Base-by-base conservation (phyloP, 2,888 invertebrate genomes). In the Sicus ferrugineus region DNA sequence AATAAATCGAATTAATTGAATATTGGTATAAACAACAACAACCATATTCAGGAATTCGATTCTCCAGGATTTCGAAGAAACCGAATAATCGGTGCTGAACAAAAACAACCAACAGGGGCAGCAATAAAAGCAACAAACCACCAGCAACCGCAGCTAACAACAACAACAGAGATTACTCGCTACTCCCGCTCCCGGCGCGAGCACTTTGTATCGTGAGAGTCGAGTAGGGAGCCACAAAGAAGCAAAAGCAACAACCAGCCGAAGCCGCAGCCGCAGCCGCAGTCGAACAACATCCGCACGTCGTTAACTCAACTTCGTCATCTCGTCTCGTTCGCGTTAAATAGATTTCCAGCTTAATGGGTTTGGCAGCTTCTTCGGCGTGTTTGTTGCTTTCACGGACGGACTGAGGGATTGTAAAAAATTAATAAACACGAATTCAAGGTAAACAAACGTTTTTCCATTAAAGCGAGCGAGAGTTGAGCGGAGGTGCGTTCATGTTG, bases 291-390 rank as follows among this genome's bases (percentile, higher is more conserved):
- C 31, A 50, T 31, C 71, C 68, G 66, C 68, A 68, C 66, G 62
- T 71, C 71, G 71, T 68, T 71, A 71, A 68, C 68, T 71, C 62
- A 65, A 68, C 68, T 71, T 71, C 71, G 71, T 68, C 71, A 68
- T 68, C 71, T 62, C 66, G 68, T 68, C 68, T 23, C 28, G 46
- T 71, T 68, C 68, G 66, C 63, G 71, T 66, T 71, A 71, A 71
- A 68, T 71, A 71, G 70, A 70, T 70, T 71, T 71, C 52, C 56
- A 66, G 61, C 68, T 59, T 66, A 68, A 66, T 71, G 65, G 28
- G 26, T 30, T 65, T 65, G 58, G 70, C 63, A 67, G 70, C 70
- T 70, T 63, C 67, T 68, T 67, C 58, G 52, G 64, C 16, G 42
- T 14, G 42, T 42, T 42, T 42, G 5, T 42, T 16, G 3, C 11